Conservation (phyloP, 1,140 invertebrate species). For the Drosophila pseudoobscura region DNA sequence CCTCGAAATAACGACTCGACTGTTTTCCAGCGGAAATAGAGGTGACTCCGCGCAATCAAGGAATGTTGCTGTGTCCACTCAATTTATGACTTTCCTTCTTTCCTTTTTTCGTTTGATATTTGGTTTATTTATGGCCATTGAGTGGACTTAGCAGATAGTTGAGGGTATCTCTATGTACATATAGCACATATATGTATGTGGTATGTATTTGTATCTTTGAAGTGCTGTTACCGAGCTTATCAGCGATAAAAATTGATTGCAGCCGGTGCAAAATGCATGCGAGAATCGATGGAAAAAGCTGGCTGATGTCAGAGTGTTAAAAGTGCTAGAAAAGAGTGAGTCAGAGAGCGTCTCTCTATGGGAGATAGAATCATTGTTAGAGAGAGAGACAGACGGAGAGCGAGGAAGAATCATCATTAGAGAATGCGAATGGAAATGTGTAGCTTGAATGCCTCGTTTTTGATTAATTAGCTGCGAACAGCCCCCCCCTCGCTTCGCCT, state of each 20-base stretch:
- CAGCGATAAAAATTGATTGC: conserved; percentile 43
- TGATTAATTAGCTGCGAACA: conserved; percentile 76
- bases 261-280: conserved; percentile 28
- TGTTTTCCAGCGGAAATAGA: conserved; percentile 39
- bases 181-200: background rate
- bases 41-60: conserved; percentile 40
- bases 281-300: conserved; percentile 39
- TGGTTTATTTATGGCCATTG: conserved; percentile 22
- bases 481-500: background rate
- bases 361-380: too few species aligned
- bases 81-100: conserved; percentile 66
- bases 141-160: conserved; percentile 26
- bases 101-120: conserved; percentile 5
- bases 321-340: conserved; percentile 12
- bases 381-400: too few species aligned
- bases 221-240: conserved; percentile 25
- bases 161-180: conserved; percentile 31
- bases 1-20: conserved; percentile 7
- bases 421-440: too few species aligned
- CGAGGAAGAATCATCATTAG: too few species aligned
- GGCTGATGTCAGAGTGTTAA: conserved; percentile 33
- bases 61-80: conserved; percentile 20
- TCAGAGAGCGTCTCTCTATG: too few species aligned
- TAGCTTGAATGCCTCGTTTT: conserved; percentile 11
- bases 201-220: conserved; percentile 1